Evolutionary conservation across 2,113 vertebrate genomes (phyloP).

Genomic region (Mixornis gularis): DNA sequence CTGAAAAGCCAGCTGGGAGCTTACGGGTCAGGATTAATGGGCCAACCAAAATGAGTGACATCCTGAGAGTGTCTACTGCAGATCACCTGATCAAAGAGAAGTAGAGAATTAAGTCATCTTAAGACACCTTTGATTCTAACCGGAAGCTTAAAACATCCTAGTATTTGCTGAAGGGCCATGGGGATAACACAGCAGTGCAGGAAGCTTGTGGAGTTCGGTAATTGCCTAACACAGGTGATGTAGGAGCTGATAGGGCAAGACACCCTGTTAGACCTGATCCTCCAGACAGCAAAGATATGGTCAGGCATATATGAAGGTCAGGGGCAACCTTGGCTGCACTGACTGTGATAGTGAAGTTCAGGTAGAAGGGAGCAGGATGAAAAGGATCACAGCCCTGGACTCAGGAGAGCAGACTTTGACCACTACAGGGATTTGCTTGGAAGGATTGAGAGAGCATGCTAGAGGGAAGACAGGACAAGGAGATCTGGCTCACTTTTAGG

Average conservation of each 20-base stretch:
- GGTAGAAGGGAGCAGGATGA: not conserved
- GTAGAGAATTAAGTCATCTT: not conserved
- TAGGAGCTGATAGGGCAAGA: not conserved
- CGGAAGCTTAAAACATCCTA: not conserved
- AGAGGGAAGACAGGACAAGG: not conserved
- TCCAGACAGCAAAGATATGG: not conserved
- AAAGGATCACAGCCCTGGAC: not conserved
- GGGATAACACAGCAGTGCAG: not conserved
- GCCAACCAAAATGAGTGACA: not conserved
- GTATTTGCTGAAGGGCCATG: not conserved
- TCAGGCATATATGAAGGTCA: not conserved
- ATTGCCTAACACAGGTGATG: not conserved
- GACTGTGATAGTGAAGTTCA: not conserved
- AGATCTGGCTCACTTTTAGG: not conserved
- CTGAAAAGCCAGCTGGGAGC: not conserved
- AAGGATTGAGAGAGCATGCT: not conserved
- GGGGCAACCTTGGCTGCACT: not conserved
- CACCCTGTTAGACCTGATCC: not conserved
- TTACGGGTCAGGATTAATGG: not conserved
- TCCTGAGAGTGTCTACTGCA: not conserved
- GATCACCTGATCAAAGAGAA: not conserved
- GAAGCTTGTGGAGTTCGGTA: not conserved
- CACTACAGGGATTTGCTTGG: not conserved
- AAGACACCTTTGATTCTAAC: not conserved
- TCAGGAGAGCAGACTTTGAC: not conserved